These are phyloP conservation scores for Drosophila varians DNA, from an alignment of 1,140 invertebrate species.

Conservation along the genomic window DNA sequence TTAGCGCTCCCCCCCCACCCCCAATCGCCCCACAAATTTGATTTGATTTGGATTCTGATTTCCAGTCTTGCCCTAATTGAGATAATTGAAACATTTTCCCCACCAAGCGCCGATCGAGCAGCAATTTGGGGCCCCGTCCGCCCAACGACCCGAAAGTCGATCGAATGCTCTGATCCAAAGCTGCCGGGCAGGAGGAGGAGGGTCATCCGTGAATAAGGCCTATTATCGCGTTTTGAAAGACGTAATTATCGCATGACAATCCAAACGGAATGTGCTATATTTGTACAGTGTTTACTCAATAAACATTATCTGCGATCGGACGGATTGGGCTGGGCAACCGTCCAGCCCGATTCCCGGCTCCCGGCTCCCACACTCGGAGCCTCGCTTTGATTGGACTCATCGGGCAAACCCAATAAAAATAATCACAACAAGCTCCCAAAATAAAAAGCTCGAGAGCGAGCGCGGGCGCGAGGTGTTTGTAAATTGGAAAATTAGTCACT, in stretches of 20 bases:
- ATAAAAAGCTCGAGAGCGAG: too few species aligned
- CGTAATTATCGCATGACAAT: slow-evolving; percentile 78
- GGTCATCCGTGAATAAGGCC: slow-evolving; percentile 72
- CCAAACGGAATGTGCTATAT: slow-evolving; percentile 62
- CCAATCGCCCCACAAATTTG: background rate
- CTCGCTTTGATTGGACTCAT: slow-evolving; percentile 21
- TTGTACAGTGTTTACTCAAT: slow-evolving; percentile 49
- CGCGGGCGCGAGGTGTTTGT: slow-evolving; percentile 13
- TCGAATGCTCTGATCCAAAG: background rate
- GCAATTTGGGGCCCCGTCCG: slow-evolving; percentile 46
- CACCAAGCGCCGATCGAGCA: slow-evolving; percentile 29
- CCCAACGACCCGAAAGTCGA: slow-evolving; percentile 1
- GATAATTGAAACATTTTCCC: slow-evolving; percentile 40
- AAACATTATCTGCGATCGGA: slow-evolving; percentile 48
- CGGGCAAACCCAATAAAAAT: background rate
- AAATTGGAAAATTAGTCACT: slow-evolving; percentile 41
- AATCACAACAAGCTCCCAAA: background rate
- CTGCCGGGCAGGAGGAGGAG: slow-evolving; percentile 14
- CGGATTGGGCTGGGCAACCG: slow-evolving; percentile 12
- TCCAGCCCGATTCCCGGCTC: slow-evolving; percentile 29
- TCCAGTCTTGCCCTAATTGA: background rate
- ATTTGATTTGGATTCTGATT: background rate
- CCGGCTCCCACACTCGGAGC: slow-evolving; percentile 40
- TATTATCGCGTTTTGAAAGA: slow-evolving; percentile 77
- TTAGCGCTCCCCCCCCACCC: too few species aligned